Conservation (phyloP, 2,888 invertebrate species). For the Terebella lapidaria region DNA sequence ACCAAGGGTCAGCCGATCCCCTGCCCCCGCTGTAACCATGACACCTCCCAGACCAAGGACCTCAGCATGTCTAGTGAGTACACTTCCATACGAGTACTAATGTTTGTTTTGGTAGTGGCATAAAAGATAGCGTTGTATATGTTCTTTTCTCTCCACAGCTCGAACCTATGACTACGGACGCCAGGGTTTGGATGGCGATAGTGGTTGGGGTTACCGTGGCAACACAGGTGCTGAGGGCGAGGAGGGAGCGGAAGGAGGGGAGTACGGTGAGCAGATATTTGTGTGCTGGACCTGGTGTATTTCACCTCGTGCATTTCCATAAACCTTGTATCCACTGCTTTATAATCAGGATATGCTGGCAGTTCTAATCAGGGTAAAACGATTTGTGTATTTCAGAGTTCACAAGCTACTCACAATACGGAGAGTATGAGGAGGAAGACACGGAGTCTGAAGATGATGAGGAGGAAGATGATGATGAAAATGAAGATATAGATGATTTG, state of each 20-base stretch:
- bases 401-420: slow-evolving; percentile 4
- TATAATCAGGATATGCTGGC: too few relatives aligned
- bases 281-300: too few relatives aligned
- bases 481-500: slow-evolving; percentile 9
- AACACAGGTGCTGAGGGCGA: not conserved
- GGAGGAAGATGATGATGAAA: slow-evolving; percentile 14
- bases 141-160: slow-evolving; percentile 30
- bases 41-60: slow-evolving; percentile 88
- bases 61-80: slow-evolving; percentile 88
- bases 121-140: too few relatives aligned
- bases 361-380: too few relatives aligned
- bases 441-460: slow-evolving; percentile 13
- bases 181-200: slow-evolving; percentile 26
- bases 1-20: slow-evolving; percentile 78
- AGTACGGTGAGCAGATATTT: not conserved
- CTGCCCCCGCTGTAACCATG: slow-evolving; percentile 89
- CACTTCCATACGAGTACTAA: too few relatives aligned
- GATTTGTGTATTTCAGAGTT: too few relatives aligned
- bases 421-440: slow-evolving; percentile 4
- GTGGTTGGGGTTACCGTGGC: slow-evolving; percentile 4
- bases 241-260: not conserved
- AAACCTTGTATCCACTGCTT: too few relatives aligned
- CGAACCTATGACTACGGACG: slow-evolving; percentile 46
- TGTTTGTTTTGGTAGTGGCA: too few relatives aligned
- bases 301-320: too few relatives aligned